Conservation (phyloP, 2,113 vertebrate species). For the Panthera leo region DNA sequence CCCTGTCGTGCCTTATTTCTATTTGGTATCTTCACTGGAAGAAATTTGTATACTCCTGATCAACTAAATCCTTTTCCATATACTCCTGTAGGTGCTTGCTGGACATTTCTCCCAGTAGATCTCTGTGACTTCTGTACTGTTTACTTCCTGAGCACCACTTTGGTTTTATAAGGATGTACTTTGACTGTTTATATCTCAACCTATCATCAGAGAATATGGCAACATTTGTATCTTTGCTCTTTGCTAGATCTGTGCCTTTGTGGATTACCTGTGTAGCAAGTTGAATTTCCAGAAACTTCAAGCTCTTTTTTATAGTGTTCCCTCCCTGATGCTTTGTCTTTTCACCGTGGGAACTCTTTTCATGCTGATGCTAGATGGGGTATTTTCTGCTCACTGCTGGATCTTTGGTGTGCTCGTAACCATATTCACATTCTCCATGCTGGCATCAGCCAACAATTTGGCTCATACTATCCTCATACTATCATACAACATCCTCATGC, state of each 20-base stretch:
- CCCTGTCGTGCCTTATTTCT: conserved; percentile 90
- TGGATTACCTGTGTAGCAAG: conserved; percentile 94
- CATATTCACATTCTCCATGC: conserved; percentile 92
- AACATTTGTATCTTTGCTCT: conserved; percentile 91
- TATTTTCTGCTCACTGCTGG: conserved; percentile 91
- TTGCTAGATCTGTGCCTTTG: conserved; percentile 92
- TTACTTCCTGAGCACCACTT: conserved; percentile 91
- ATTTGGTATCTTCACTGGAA: conserved; percentile 92
- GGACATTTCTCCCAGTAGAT: conserved; percentile 92
- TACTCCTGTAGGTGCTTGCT: conserved; percentile 90
- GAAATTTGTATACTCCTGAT: conserved; percentile 92
- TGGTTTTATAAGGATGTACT: conserved; percentile 93
- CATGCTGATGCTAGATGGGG: conserved; percentile 91
- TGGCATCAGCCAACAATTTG: conserved; percentile 91
- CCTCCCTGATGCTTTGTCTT: conserved; percentile 88
- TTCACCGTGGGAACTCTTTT: conserved; percentile 87
- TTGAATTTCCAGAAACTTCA: conserved; percentile 91
- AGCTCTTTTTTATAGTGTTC: conserved; percentile 90
- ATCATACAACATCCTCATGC: conserved; percentile 84
- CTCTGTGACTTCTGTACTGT: conserved; percentile 91
- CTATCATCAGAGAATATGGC: conserved; percentile 93
- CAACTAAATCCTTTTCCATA: conserved; percentile 90
- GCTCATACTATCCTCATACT: conserved; percentile 81
- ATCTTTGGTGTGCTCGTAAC: conserved; percentile 92
- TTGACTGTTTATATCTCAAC: conserved; percentile 92